These are phyloP conservation scores for Limonius californicus DNA, from an alignment of 1,140 invertebrate species.

Conservation along the genomic window DNA sequence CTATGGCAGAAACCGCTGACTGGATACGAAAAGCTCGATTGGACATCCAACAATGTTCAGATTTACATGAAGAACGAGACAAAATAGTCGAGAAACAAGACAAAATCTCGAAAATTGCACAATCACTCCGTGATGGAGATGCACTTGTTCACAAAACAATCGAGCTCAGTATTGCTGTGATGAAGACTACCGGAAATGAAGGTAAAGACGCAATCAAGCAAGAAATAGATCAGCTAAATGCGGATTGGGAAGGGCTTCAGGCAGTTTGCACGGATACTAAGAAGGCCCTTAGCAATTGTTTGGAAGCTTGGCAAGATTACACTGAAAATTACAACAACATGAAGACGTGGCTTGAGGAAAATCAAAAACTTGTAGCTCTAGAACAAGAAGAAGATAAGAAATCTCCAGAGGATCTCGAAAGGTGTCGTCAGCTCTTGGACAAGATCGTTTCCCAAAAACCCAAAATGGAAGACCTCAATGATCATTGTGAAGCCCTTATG, in stretches of 20 bases:
- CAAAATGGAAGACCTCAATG: constrained; percentile 77
- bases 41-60: constrained; percentile 78
- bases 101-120: constrained; percentile 65
- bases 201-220: constrained; percentile 81
- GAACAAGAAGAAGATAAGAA: constrained; percentile 75
- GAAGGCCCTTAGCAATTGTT: constrained; percentile 71
- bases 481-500: constrained; percentile 81
- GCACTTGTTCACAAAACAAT: constrained; percentile 68
- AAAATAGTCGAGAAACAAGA: constrained; percentile 69
- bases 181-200: constrained; percentile 77
- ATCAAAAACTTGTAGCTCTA: constrained; percentile 61
- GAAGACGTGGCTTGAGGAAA: constrained; percentile 74
- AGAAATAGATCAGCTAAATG: constrained; percentile 79
- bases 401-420: constrained; percentile 71
- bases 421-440: constrained; percentile 69
- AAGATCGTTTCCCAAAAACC: constrained; percentile 76
- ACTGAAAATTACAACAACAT: constrained; percentile 70
- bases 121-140: constrained; percentile 66
- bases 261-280: constrained; percentile 76
- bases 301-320: constrained; percentile 85
- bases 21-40: constrained; percentile 83
- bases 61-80: constrained; percentile 78
- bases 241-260: constrained; percentile 83
- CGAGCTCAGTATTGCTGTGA: constrained; percentile 71
- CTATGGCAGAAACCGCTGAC: constrained; percentile 77